Percentiles rank a stretch among this genome's conserved stretches.
Evolutionary conservation across 2,888 invertebrate species (phyloP).

Genomic region (Andricus curvator): DNA sequence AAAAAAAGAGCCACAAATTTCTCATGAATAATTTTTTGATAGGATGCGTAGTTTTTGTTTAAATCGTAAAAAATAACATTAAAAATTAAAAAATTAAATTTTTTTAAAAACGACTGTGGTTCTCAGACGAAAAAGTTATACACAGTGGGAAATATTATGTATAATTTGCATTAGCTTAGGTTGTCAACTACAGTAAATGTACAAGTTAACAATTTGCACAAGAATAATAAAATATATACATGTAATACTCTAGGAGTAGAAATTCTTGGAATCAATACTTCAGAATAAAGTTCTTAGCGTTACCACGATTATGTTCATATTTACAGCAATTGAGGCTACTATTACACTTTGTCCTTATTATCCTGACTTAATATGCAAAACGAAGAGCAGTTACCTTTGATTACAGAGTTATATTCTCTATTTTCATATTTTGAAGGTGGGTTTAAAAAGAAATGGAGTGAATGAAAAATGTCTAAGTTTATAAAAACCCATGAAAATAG

Average conservation of each 20-base stretch:
- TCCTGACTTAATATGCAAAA: not conserved
- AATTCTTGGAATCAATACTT: not conserved
- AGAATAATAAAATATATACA: too few species aligned
- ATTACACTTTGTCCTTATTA: slow-evolving; percentile 21
- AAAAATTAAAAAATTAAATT: too few species aligned
- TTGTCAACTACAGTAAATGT: not conserved
- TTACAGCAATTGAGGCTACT: slow-evolving; percentile 4
- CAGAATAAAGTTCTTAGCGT: not conserved
- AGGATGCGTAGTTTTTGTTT: too few species aligned
- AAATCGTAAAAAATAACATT: too few species aligned
- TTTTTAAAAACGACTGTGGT: too few species aligned
- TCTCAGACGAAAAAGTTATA: too few species aligned
- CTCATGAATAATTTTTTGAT: too few species aligned
- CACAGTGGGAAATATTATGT: too few species aligned
- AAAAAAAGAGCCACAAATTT: too few species aligned
- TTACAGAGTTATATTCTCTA: not conserved
- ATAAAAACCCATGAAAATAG: not conserved
- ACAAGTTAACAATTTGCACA: too few species aligned
- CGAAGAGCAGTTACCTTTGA: not conserved
- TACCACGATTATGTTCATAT: slow-evolving; percentile 17
- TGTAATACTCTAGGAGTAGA: not conserved
- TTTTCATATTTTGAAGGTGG: not conserved
- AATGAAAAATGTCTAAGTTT: not conserved
- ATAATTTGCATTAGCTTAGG: too few species aligned
- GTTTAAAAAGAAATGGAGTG: not conserved